These are phyloP conservation scores for Gonatopus flavifemur DNA, from an alignment of 1,140 invertebrate species.

Conservation along the genomic window DNA sequence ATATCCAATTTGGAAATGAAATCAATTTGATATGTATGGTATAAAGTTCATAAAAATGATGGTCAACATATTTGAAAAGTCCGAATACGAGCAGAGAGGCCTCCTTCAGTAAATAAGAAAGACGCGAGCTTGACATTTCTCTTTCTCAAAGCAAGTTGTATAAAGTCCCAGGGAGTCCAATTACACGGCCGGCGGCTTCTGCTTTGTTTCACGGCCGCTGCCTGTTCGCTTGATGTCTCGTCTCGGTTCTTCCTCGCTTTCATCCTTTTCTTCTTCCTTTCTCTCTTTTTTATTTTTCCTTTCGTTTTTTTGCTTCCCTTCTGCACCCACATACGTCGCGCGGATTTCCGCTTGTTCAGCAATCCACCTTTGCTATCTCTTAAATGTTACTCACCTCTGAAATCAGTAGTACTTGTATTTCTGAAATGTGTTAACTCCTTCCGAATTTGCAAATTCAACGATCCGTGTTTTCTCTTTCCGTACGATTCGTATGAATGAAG, in stretches of 20 bases:
- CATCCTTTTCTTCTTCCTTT: conserved; percentile 3
- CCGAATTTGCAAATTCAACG: too few relatives aligned
- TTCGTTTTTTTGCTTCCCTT: conserved; percentile 13
- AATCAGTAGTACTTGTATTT: too few relatives aligned
- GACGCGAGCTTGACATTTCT: conserved; percentile 16
- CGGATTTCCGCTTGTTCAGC: conserved; percentile 20
- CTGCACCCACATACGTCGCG: background rate
- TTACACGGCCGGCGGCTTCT: conserved; percentile 57
- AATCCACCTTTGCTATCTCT: conserved; percentile 18
- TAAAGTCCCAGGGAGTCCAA: conserved; percentile 50
- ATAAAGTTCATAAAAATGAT: too few relatives aligned
- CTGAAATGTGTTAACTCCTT: too few relatives aligned
- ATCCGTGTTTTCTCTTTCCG: too few relatives aligned
- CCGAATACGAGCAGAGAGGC: too few relatives aligned
- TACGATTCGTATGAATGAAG: too few relatives aligned
- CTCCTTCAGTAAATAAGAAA: conserved; percentile 43
- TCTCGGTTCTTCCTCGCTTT: conserved; percentile 15
- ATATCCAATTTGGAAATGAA: too few relatives aligned
- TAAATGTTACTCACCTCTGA: too few relatives aligned
- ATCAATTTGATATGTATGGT: too few relatives aligned
- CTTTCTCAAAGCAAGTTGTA: conserved; percentile 44
- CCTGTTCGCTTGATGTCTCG: conserved; percentile 33
- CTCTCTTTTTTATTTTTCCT: conserved; percentile 8
- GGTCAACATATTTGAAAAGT: too few relatives aligned
- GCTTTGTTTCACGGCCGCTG: conserved; percentile 58